A percentile compares a stretch with the other conserved stretches of the same genome.
phyloP scores from a whole-genome alignment of 2,888 invertebrate genomes.

The Tribolium freemani region DNA sequence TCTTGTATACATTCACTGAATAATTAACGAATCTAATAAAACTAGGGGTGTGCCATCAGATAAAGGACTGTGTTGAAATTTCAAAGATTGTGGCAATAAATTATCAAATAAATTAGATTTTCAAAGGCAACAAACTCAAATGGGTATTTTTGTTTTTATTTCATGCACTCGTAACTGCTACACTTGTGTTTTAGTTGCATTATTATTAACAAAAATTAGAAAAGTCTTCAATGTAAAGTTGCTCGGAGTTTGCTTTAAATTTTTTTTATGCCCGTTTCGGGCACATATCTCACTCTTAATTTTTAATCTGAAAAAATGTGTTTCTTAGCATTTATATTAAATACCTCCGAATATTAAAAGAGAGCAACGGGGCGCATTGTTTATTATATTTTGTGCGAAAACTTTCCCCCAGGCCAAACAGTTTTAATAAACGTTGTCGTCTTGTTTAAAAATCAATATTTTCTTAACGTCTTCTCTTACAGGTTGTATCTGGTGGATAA shows the following conservation, averaged over 20 bases:
- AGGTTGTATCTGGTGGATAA: constrained; percentile 73
- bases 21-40: neutral
- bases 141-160: neutral
- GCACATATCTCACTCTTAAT: no score
- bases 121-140: neutral
- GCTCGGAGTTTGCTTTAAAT: no score
- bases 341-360: no score
- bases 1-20: neutral
- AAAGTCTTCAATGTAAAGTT: no score
- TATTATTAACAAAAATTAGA: no score
- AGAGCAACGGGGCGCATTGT: neutral
- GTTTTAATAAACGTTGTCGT: constrained; percentile 65
- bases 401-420: neutral
- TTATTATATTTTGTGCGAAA: neutral
- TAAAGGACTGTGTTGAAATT: neutral
- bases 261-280: no score
- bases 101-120: neutral
- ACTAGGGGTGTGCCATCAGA: neutral
- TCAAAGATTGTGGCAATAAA: neutral
- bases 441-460: constrained; percentile 63
- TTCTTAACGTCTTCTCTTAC: constrained; percentile 34
- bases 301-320: no score
- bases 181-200: no score
- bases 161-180: no score
- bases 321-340: neutral